Percentiles rank a stretch among this genome's conserved stretches.
phyloP scores from a whole-genome alignment of 2,797 vertebrate species.

The Danio choprae region DNA sequence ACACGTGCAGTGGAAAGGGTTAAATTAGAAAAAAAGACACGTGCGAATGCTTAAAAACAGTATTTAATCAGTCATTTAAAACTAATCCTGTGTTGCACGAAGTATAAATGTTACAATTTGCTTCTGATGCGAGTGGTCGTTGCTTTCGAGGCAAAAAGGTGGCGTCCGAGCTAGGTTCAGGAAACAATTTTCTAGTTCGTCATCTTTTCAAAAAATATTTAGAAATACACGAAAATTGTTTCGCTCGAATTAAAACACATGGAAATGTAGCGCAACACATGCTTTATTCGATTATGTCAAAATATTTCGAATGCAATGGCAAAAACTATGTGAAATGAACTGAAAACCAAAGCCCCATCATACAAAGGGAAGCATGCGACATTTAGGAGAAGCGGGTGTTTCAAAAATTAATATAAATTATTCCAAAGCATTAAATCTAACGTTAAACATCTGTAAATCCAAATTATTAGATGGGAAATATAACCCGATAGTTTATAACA shows the following conservation, averaged over 20 bases:
- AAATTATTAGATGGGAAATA: constrained; percentile 11
- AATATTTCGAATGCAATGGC: constrained; percentile 49
- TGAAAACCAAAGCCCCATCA: constrained; percentile 59
- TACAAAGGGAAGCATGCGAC: constrained; percentile 72
- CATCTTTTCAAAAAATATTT: constrained; percentile 99
- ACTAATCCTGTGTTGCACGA: background rate
- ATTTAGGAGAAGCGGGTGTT: constrained; percentile 68
- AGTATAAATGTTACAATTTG: constrained; percentile 35
- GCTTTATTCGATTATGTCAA: constrained; percentile 65
- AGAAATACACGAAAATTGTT: constrained; percentile 90
- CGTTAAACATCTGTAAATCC: constrained; percentile 75
- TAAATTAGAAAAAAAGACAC: constrained; percentile 8
- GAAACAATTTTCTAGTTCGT: constrained; percentile 92
- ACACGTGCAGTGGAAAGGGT: constrained; percentile 20
- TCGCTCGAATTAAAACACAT: constrained; percentile 58
- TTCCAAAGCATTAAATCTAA: background rate
- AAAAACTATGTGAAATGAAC: constrained; percentile 57
- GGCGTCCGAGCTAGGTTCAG: constrained; percentile 84
- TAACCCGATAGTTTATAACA: constrained; percentile 65
- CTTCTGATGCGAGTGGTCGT: constrained; percentile 63
- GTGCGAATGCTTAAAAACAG: background rate
- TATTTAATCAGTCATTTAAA: background rate
- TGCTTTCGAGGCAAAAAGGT: constrained; percentile 90
- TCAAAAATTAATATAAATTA: constrained; percentile 92
- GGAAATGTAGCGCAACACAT: constrained; percentile 77